Base-by-base conservation (phyloP, 2,113 vertebrate genomes). In the Cygnus buccinator region DNA sequence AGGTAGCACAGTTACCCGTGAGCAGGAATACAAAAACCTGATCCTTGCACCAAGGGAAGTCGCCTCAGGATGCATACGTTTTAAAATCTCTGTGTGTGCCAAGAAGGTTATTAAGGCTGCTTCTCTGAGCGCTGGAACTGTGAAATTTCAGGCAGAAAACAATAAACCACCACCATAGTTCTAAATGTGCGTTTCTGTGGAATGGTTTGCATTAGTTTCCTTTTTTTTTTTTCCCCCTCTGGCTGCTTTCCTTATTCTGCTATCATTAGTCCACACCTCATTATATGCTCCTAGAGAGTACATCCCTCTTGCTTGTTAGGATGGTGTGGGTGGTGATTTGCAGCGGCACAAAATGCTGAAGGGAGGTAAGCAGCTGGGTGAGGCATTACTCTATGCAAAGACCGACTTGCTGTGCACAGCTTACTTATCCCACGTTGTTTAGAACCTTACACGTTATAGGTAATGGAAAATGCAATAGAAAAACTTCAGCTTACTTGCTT, bases 251-350 rank as follows among this genome's bases (percentile, higher is more conserved):
- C 48, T 89, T 77, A 55, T 73, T 87, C 81, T 73, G 25, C 74
- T 87, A 44, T 87, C 71, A 75, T 93, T 94, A 92, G 77, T 87
- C 66, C 54, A 21, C 61, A 62, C n/a, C 77, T 94, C 84, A 59
- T 94, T 96, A 92, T 79, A 20, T 76, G 67, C 93, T 92, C 74
- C 37, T 35, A 14, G 71, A 59, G 44, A 79, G 37, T 79, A 66
- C 67, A 82, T 89, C 77, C 58, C 66, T 84, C 52, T 82, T 92
- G 93, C 89, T 95, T 87, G 75, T 95, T 95, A 93, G 71, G 84
- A 46, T 92, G 63, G 62, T 84, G 71, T 81, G 55, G 93, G 71
- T 82, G 92, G 94, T 89, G 78, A 80, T 95, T 94, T 93, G 74
- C 91, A 89, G 67, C n/a, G 20, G 71, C 82, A 55, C 59, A 87